Evolutionary conservation across 2,113 vertebrate species (phyloP), one percentile per base, ranked within the genome.

Genomic region (Mungos mungo): DNA sequence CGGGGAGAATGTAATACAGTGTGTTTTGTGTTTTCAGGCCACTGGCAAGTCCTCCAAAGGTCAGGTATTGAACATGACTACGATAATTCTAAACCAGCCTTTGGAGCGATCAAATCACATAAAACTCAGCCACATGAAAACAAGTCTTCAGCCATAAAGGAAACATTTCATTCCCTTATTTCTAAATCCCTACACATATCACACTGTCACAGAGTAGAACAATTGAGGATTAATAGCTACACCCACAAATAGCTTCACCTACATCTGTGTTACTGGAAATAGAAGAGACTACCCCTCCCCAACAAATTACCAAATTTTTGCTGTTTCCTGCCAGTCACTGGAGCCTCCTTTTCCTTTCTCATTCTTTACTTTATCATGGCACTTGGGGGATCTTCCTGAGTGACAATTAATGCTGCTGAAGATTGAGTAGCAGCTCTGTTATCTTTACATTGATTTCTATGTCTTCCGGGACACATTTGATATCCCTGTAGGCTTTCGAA

Each of bases 91-190:
- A 97, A 98, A 96, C 57, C 45, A 98, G 71, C 3, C 85, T 93
- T 95, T 83, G 88, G 86, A 97, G 85, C 76, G 87, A 98, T 98
- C 97, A 98, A 97, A 97, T 97, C 97, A 94, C 89, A 97, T 98
- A 98, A 98, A 97, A 97, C 76, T 97, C 96, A 98, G 92, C 35
- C 92, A 89, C 83, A 97, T 72, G 95, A 97, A 96, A 96, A 96
- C 94, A 98, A 97, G 76, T 71, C 89, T 97, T 94, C 96, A 98
- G 93, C 50, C 83, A 5, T 91, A 93, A 95, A 27, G 88, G 69
- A 98, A 87, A 98, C 31, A 98, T 98, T 98, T 98, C 93, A 95
- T 96, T 96, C 86, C 90, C 63, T 98, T 47, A 50, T 95, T 94
- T 84, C 63, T 97, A 98, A 98, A 98, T 97, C 86, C 93, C 84